These are phyloP conservation scores for Caenorhabditis zanzibari DNA, from an alignment of 2,888 invertebrate species.

Conservation along the genomic window DNA sequence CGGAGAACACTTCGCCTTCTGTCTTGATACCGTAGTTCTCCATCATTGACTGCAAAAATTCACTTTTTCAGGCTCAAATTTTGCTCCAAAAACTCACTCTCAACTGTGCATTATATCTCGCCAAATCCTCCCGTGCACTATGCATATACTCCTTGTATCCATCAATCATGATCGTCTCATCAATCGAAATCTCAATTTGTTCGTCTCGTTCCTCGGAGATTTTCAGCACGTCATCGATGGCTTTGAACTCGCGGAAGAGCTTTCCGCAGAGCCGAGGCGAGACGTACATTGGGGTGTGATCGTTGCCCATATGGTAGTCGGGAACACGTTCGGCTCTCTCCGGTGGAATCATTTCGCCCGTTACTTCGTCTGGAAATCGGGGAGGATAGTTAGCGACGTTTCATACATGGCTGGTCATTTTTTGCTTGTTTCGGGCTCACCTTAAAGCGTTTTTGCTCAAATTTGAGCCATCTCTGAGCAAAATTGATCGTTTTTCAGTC, in stretches of 20 bases:
- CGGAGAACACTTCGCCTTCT: slow-evolving; percentile 82
- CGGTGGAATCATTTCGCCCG: slow-evolving; percentile 67
- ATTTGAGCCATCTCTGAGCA: no score
- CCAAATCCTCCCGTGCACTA: slow-evolving; percentile 56
- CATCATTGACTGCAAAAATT: slow-evolving; percentile 69
- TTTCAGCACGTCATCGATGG: slow-evolving; percentile 75
- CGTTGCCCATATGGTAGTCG: slow-evolving; percentile 70
- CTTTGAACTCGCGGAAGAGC: slow-evolving; percentile 80
- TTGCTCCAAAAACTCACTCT: slow-evolving; percentile 45
- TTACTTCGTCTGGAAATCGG: slow-evolving; percentile 44
- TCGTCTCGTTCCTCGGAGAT: slow-evolving; percentile 74
- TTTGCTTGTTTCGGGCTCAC: no score
- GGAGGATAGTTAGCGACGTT: no score
- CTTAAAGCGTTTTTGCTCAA: no score
- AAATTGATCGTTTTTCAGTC: no score
- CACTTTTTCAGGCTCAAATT: no score
- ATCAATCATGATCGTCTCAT: slow-evolving; percentile 41
- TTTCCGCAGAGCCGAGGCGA: slow-evolving; percentile 74
- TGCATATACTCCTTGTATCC: slow-evolving; percentile 62
- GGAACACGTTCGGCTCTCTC: slow-evolving; percentile 69
- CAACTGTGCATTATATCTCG: slow-evolving; percentile 69
- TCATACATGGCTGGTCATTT: no score
- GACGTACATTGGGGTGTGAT: slow-evolving; percentile 67
- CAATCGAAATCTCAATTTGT: slow-evolving; percentile 63
- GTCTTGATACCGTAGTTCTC: slow-evolving; percentile 81